A percentile compares a stretch with the other conserved stretches of the same genome.
Evolutionary conservation across 1,140 invertebrate species (phyloP).

Genomic region (Popillia japonica): DNA sequence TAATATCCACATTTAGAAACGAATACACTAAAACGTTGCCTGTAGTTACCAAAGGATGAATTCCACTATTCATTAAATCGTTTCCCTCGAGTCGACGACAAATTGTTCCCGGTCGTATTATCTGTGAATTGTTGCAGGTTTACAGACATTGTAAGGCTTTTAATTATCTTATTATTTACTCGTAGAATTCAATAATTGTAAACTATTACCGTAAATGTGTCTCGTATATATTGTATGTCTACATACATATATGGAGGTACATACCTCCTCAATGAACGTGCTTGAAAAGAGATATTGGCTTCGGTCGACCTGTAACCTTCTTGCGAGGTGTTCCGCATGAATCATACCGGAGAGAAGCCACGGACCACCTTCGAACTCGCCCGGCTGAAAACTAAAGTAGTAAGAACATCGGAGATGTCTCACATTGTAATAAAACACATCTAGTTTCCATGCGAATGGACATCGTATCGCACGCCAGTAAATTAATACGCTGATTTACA

Average conservation of each 20-base stretch:
- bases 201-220: not conserved
- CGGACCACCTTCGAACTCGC: conserved; percentile 28
- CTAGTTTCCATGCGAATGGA: conserved; percentile 18
- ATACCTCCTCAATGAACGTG: not conserved
- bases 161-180: no score
- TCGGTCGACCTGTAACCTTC: not conserved
- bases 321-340: not conserved
- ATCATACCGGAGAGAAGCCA: conserved; percentile 2
- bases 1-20: not conserved
- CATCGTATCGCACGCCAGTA: not conserved
- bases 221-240: not conserved
- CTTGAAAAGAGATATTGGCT: not conserved
- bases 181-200: no score
- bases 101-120: not conserved
- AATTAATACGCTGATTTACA: conserved; percentile 20
- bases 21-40: not conserved
- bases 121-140: no score
- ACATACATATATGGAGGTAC: no score
- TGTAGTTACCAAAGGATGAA: not conserved
- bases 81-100: not conserved
- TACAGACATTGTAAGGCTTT: no score
- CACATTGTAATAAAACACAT: not conserved
- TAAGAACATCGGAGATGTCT: not conserved
- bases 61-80: not conserved
- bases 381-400: not conserved